phyloP scores from a whole-genome alignment of 2,113 vertebrate genomes.

The Alosa alosa region DNA sequence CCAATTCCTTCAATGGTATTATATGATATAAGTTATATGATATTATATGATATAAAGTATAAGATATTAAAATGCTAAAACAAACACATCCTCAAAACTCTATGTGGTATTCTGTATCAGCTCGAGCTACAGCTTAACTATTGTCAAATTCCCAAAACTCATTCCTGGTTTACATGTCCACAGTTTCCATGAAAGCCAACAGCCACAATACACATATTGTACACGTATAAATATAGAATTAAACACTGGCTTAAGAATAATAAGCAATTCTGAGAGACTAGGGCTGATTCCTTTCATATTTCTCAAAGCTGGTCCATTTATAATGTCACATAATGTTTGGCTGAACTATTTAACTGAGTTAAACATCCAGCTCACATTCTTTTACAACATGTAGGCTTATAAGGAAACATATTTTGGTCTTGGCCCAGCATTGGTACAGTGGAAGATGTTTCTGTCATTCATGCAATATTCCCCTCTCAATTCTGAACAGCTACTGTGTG shows the following conservation, averaged over 20 bases:
- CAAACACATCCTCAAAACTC: background rate
- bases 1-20: background rate
- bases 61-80: background rate
- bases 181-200: background rate
- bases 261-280: background rate
- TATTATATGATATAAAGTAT: background rate
- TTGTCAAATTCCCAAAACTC: background rate
- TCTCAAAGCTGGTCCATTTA: background rate
- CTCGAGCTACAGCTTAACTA: background rate
- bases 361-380: background rate
- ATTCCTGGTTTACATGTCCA: background rate
- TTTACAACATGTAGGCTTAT: background rate
- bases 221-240: background rate
- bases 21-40: background rate
- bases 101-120: background rate
- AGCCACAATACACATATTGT: background rate
- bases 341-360: background rate
- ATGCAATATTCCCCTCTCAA: background rate
- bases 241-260: conserved; percentile 6
- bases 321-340: conserved; percentile 12
- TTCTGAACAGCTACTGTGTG: background rate
- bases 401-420: background rate
- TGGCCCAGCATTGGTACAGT: background rate
- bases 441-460: background rate
- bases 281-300: background rate